Conservation (phyloP, 2,797 vertebrate genomes). For the Gymnocypris eckloni region DNA sequence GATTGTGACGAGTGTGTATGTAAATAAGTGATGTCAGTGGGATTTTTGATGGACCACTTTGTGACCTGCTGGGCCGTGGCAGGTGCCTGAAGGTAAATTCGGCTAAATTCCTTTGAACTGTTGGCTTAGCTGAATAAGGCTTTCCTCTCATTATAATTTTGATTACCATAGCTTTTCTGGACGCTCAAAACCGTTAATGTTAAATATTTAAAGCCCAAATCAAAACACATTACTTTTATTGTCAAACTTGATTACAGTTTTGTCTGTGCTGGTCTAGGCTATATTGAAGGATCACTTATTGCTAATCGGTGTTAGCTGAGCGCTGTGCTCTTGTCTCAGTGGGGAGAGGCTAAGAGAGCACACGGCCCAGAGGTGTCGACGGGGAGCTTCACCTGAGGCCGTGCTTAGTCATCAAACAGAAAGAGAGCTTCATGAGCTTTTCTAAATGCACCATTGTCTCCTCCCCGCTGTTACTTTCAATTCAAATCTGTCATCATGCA, state of each 20-base stretch:
- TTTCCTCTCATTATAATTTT: conserved; percentile 60
- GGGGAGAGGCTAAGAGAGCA: conserved; percentile 41
- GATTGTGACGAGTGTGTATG: conserved; percentile 39
- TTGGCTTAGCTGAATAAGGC: conserved; percentile 76
- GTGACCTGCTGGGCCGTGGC: conserved; percentile 67
- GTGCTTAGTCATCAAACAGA: conserved; percentile 63
- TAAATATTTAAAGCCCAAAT: neutral
- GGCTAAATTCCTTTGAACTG: conserved; percentile 72
- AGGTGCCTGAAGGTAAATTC: conserved; percentile 69
- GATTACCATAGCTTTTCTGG: conserved; percentile 49
- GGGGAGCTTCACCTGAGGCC: conserved; percentile 66
- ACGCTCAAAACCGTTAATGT: conserved; percentile 19
- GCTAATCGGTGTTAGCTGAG: conserved; percentile 9
- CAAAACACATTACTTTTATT: neutral
- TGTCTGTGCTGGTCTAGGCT: neutral
- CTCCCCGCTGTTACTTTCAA: conserved; percentile 73
- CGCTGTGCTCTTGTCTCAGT: conserved; percentile 15
- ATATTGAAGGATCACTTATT: conserved; percentile 3
- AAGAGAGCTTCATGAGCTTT: conserved; percentile 64
- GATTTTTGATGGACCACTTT: conserved; percentile 68
- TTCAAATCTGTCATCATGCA: conserved; percentile 68
- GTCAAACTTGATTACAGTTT: neutral
- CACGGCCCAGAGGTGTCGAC: conserved; percentile 54
- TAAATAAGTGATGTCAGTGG: conserved; percentile 44
- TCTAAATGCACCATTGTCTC: conserved; percentile 66